Base-by-base conservation (phyloP, 2,113 vertebrate species). In the Oryzias melastigma region DNA sequence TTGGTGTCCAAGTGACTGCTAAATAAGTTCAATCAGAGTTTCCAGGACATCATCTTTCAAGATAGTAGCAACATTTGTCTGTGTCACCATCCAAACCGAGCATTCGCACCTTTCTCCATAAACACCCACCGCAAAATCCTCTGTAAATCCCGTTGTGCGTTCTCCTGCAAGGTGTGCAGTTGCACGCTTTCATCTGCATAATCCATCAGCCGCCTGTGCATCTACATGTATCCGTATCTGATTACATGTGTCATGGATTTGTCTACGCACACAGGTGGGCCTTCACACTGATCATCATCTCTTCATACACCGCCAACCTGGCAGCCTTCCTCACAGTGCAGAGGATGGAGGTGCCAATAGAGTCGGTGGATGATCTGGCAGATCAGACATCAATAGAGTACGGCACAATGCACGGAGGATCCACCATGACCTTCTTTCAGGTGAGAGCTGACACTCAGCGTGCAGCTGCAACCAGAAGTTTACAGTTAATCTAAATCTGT, bases 361-460 rank as follows among this genome's bases (percentile, higher is more conserved):
- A 98, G 81, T 99, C 97, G 0, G 96, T 98, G 8, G 97, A 99
- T 16, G 97, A 99, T 89, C 89, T 99, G 40, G 97, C 96, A 5
- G 97, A 99, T 86, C 97, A 99, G 92, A 99, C 97, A 0, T 90
- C 96, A 45, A 99, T 99, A 2, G 96, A 96, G 85, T 99, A 99
- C 0, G 96, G 97, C 88, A 98, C 96, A 68, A 99, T 99, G 88
- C 96, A 99, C 0, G 96, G 96, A 0, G 97, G 97, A 59, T 98
- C 96, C 90, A 99, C 94, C 66, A 99, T 98, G 97, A 99, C 96
- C 70, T 99, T 98, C 87, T 99, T 99, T 85, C 95, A 97, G 94
- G 97, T 98, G 92, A 94, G 87, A 52, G 47, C 53, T 66, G 35
- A 40, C 53, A 46, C 54, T 29, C 55, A 20, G 40, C 29, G 29